These are phyloP conservation scores for Hydrolagus affinis DNA, from an alignment of 2,113 vertebrate species.

Conservation along the genomic window DNA sequence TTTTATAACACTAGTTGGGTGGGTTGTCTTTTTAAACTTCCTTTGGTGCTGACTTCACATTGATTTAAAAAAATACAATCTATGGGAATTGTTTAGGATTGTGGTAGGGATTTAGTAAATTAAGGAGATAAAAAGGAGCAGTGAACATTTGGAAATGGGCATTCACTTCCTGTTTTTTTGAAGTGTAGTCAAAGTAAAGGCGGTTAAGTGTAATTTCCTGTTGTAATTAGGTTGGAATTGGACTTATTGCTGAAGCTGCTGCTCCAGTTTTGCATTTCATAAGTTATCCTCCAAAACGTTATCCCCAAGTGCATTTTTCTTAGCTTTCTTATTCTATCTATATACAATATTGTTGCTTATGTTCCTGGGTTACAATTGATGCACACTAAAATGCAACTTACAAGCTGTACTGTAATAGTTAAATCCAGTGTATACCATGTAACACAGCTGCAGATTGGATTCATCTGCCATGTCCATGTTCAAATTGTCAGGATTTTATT, in stretches of 20 bases:
- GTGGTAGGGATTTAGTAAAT: background rate
- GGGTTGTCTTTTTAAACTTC: background rate
- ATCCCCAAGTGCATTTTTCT: background rate
- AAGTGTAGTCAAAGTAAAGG: background rate
- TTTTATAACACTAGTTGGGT: too few relatives aligned
- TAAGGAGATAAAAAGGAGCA: background rate
- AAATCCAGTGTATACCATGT: too few relatives aligned
- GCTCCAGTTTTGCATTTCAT: background rate
- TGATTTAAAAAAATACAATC: background rate
- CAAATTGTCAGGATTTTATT: too few relatives aligned
- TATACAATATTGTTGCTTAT: background rate
- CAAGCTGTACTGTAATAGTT: too few relatives aligned
- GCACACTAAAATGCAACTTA: background rate
- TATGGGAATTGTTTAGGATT: background rate
- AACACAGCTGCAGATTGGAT: too few relatives aligned
- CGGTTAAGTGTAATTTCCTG: conserved; percentile 11
- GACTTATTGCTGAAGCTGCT: background rate
- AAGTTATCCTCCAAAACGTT: background rate
- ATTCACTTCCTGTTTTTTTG: conserved; percentile 20
- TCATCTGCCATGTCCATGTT: too few relatives aligned
- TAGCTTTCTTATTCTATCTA: background rate
- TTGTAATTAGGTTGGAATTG: background rate
- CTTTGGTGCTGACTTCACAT: background rate
- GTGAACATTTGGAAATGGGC: background rate
- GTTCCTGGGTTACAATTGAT: background rate